A percentile compares a stretch with the other conserved stretches of the same genome.
Conservation (phyloP, 2,888 invertebrate genomes). For the Drosophila subquinaria region DNA sequence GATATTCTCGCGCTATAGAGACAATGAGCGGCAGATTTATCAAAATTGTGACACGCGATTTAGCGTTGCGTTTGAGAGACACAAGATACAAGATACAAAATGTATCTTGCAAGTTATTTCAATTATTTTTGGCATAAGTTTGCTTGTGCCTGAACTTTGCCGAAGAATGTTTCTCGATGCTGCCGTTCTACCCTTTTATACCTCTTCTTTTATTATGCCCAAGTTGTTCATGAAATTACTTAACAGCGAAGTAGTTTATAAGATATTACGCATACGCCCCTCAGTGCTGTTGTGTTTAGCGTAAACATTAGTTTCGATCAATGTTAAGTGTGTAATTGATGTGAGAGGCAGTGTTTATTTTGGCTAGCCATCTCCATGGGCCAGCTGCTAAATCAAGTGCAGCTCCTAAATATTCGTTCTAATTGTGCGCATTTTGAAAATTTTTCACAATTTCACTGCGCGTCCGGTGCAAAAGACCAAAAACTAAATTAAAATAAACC, state of each 20-base stretch:
- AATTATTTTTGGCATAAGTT: slow-evolving; percentile 68
- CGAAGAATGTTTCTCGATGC: slow-evolving; percentile 47
- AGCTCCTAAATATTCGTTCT: slow-evolving; percentile 38
- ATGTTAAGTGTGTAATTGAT: slow-evolving; percentile 40
- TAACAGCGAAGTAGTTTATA: slow-evolving; percentile 47
- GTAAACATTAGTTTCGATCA: slow-evolving; percentile 52
- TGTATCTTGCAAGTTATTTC: slow-evolving; percentile 65
- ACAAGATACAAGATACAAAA: slow-evolving; percentile 27
- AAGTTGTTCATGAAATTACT: slow-evolving; percentile 68
- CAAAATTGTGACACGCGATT: slow-evolving; percentile 74
- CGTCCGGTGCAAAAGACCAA: slow-evolving; percentile 28
- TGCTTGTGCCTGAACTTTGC: slow-evolving; percentile 48
- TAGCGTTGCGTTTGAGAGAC: slow-evolving; percentile 32
- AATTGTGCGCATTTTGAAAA: slow-evolving; percentile 41
- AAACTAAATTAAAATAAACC: slow-evolving; percentile 64
- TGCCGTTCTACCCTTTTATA: not conserved
- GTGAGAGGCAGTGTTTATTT: slow-evolving; percentile 35
- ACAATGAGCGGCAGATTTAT: slow-evolving; percentile 71
- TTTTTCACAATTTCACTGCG: slow-evolving; percentile 32
- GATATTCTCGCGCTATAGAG: slow-evolving; percentile 30
- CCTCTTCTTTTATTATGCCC: slow-evolving; percentile 39
- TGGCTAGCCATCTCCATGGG: slow-evolving; percentile 28
- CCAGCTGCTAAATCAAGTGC: slow-evolving; percentile 59
- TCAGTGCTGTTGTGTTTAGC: slow-evolving; percentile 14
- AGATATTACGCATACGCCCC: slow-evolving; percentile 73